Conservation (phyloP, 2,888 invertebrate species). For the Orchestes rusci region DNA sequence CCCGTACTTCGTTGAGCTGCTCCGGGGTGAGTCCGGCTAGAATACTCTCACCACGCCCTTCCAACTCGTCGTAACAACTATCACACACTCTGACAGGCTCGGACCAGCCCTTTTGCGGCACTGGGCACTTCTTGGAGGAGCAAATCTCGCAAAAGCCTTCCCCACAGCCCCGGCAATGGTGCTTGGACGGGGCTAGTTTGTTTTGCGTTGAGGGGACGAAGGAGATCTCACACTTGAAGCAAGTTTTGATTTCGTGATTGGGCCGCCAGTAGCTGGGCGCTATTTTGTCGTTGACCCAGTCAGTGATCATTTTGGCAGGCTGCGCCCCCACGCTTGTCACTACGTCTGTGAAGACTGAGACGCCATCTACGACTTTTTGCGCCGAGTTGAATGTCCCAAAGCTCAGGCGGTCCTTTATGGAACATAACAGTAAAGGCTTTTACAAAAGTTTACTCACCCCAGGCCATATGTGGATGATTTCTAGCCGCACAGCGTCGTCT, state of each 20-base stretch:
- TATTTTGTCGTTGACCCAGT: conserved; percentile 71
- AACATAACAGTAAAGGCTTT: neutral
- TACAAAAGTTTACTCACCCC: conserved; percentile 42
- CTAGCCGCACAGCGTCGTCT: conserved; percentile 56
- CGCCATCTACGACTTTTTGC: conserved; percentile 52
- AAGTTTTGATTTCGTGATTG: conserved; percentile 68
- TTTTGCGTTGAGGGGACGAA: conserved; percentile 47
- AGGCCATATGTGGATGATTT: conserved; percentile 65
- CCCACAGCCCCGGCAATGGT: conserved; percentile 73
- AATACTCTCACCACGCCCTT: conserved; percentile 18
- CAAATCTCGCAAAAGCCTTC: conserved; percentile 72
- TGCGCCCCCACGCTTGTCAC: conserved; percentile 59
- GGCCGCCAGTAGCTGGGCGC: conserved; percentile 77
- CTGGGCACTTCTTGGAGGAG: conserved; percentile 58
- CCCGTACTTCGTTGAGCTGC: conserved; percentile 45
- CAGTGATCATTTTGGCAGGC: conserved; percentile 60
- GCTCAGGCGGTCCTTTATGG: conserved; percentile 38
- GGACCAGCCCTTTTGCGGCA: conserved; percentile 66
- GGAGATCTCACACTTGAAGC: conserved; percentile 55
- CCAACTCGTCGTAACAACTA: conserved; percentile 47
- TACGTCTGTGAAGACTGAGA: conserved; percentile 51
- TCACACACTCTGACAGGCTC: conserved; percentile 68
- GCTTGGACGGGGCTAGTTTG: conserved; percentile 45
- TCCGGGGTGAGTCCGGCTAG: conserved; percentile 13
- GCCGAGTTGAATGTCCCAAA: conserved; percentile 40